These are phyloP conservation scores for Hypselothyrea guttata DNA, from an alignment of 2,888 invertebrate genomes.

Conservation along the genomic window DNA sequence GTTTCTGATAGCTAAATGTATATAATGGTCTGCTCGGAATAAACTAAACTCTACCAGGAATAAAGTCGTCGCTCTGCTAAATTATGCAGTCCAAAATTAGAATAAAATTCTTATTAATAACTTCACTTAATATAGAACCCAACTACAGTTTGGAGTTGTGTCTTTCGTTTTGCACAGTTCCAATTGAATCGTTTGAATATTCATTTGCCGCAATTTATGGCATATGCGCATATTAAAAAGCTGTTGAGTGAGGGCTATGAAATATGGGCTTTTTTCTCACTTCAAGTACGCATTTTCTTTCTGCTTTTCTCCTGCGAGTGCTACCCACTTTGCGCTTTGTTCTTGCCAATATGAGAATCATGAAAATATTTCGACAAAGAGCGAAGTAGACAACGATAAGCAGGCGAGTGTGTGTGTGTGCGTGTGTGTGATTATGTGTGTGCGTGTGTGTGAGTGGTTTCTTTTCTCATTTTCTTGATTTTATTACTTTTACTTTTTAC, in stretches of 20 bases:
- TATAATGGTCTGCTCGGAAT: conserved; percentile 17
- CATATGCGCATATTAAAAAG: conserved; percentile 34
- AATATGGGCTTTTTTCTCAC: conserved; percentile 30
- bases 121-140: background rate
- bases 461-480: conserved; percentile 73
- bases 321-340: conserved; percentile 3
- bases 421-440: conserved; percentile 16
- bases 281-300: background rate
- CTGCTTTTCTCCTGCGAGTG: background rate
- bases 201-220: conserved; percentile 42
- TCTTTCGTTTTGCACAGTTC: too few species aligned
- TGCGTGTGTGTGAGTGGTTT: conserved; percentile 38
- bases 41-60: too few species aligned
- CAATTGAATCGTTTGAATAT: conserved; percentile 36
- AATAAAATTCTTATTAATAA: background rate
- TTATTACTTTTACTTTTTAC: conserved; percentile 77
- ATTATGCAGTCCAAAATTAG: background rate
- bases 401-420: conserved; percentile 16
- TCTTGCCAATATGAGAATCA: conserved; percentile 25
- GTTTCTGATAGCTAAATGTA: conserved; percentile 28
- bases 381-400: conserved; percentile 10
- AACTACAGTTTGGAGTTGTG: too few species aligned
- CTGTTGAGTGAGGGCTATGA: conserved; percentile 27
- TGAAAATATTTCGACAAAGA: conserved; percentile 10
- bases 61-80: background rate